Base-by-base conservation (phyloP, 2,797 vertebrate species). In the Petrocephalus schoutedeni region DNA sequence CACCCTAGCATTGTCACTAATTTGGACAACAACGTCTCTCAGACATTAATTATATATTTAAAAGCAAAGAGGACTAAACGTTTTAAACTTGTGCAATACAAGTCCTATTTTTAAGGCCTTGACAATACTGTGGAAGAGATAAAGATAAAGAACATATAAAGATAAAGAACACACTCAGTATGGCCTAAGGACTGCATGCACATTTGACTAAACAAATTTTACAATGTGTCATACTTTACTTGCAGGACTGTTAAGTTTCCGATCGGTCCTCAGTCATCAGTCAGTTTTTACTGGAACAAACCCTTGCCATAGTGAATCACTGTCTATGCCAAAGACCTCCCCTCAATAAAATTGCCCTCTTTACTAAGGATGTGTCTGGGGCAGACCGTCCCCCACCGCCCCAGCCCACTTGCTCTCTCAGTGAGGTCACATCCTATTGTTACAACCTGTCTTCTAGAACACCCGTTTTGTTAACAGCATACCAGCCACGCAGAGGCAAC, bases 321-420 rank as follows among this genome's bases (percentile, higher is more conserved):
- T 23, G 80, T 6, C 12, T 36, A 28, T 4, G 14, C 64, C 28
- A 36, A 71, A 32, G 64, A 71, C 80, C n/a, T 21, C 19, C 56
- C 14, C 32, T 21, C 84, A 86, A 28, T 56, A 28, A 58, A 23
- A 36, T 32, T 86, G 54, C 56, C 56, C 28, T 21, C 56, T 41
- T 85, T 86, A 36, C 84, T 32, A 12, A 58, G 84, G 54, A 86
- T 58, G 23, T 59, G 54, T 59, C 56, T 45, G 84, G 84, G 84
- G 28, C 84, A 59, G 14, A 86, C 80, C 14, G 54, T 10, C 57
- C 32, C 7, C 36, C 41, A 1, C 74, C 21, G 7, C 36, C 14
- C 28, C 36, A 54, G 1, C 6, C 32, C 32, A n/a, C 8, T 59
- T 59, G 56, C 32, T 59, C 28, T n/a, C 23, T 58, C 7, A 19